Base-by-base conservation (phyloP, 2,113 vertebrate genomes). In the Tragulus kanchil region DNA sequence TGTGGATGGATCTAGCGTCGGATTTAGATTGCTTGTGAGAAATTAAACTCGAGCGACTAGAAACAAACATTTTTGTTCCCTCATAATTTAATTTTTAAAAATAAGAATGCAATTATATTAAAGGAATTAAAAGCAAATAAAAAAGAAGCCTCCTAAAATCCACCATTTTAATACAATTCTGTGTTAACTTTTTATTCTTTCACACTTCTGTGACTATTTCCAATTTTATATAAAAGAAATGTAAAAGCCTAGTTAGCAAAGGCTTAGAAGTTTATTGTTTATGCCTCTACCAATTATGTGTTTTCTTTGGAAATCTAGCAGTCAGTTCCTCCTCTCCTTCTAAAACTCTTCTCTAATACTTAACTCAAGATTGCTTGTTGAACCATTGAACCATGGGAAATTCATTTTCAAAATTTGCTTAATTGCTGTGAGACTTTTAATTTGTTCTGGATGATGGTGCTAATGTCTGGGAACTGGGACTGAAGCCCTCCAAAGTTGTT, bases 371-470 rank as follows among this genome's bases (percentile, higher is more conserved):
- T 93, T 94, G 91, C 94, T 94, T 94, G 92, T 93, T 96, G 95
- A 97, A 84, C 89, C 96, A 95, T 28, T 96, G 97, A 97, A 97
- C 97, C 97, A 97, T 95, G 97, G 97, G 97, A 98, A 98, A 98
- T 97, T 98, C 97, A 97, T 98, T 97, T 98, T 97, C 92, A 97
- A 97, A 97, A 97, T 98, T 97, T 94, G 97, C 95, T 98, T 98
- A 98, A 98, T 98, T 98, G 95, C 98, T 97, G 96, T 97, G 98
- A 97, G 97, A 97, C 96, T 98, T 97, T 97, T 98, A 98, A 98
- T 98, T 98, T 98, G 98, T 97, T 97, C 98, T 97, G 98, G 97
- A 97, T 97, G 97, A 97, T 97, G 96, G 96, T 96, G 95, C 95
- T 93, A 97, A 98, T 98, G 98, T 98, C 97, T 98, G 97, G 97